phyloP scores from a whole-genome alignment of 2,888 invertebrate genomes.

The Exocentrus adspersus region DNA sequence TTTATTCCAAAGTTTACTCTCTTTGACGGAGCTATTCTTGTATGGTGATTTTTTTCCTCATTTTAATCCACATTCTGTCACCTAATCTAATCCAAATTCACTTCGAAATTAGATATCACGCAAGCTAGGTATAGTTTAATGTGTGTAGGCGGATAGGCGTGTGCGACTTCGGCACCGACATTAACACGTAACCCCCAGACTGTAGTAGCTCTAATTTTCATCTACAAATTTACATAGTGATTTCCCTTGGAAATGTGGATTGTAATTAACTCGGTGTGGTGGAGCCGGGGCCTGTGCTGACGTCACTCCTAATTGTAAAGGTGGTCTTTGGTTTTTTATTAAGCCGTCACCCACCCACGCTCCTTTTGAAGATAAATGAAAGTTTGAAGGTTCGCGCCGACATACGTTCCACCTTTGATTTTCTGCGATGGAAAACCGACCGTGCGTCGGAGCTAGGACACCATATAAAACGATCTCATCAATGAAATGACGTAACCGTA shows the following conservation, averaged over 20 bases:
- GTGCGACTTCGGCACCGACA: too few relatives aligned
- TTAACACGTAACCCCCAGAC: too few relatives aligned
- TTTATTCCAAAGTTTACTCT: too few relatives aligned
- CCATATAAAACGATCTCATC: constrained; percentile 51
- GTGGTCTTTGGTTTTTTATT: constrained; percentile 44
- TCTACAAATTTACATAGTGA: neutral
- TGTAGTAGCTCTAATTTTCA: too few relatives aligned
- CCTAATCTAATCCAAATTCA: too few relatives aligned
- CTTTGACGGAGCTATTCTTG: too few relatives aligned
- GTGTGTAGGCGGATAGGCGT: too few relatives aligned
- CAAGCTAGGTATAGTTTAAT: too few relatives aligned
- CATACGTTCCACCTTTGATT: constrained; percentile 13
- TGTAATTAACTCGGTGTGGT: constrained; percentile 34
- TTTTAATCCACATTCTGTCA: too few relatives aligned
- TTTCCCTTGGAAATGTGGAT: neutral
- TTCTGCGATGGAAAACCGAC: constrained; percentile 9
- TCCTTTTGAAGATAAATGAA: constrained; percentile 14
- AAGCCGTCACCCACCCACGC: constrained; percentile 45
- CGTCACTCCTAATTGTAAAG: constrained; percentile 51
- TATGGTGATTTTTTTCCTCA: too few relatives aligned
- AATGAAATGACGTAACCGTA: constrained; percentile 67
- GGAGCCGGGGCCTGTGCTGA: constrained; percentile 46
- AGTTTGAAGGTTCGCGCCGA: constrained; percentile 1
- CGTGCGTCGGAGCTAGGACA: constrained; percentile 11
- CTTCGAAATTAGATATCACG: too few relatives aligned